These are phyloP conservation scores for Hippolais icterina DNA, from an alignment of 2,113 vertebrate genomes.

Conservation along the genomic window DNA sequence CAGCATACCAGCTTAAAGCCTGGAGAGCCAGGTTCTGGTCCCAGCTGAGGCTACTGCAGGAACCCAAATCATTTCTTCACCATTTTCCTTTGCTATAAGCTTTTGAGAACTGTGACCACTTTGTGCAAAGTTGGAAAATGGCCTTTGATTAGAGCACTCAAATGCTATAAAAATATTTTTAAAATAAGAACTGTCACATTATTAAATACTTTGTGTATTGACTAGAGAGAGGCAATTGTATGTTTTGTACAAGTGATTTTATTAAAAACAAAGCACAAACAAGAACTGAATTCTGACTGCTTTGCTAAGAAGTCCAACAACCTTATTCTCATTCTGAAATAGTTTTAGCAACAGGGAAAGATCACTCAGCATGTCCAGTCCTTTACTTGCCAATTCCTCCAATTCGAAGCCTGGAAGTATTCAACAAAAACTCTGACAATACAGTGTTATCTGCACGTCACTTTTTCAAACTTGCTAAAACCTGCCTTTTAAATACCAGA, in stretches of 20 bases:
- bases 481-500: neutral
- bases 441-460: neutral
- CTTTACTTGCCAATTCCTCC: neutral
- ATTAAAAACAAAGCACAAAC: neutral
- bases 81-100: neutral
- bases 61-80: neutral
- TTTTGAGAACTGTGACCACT: neutral
- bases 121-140: neutral
- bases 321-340: neutral
- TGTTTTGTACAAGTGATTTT: neutral
- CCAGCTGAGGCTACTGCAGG: neutral
- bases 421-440: neutral
- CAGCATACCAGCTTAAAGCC: neutral
- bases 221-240: neutral
- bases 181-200: neutral
- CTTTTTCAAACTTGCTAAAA: neutral
- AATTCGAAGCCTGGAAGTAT: neutral
- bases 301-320: neutral
- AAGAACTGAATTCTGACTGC: slow-evolving; percentile 4
- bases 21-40: neutral
- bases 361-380: neutral
- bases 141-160: neutral
- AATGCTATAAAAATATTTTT: neutral
- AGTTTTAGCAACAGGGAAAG: neutral
- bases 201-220: neutral